phyloP scores from a whole-genome alignment of 1,140 invertebrate species.

The Drosophila murphyi region DNA sequence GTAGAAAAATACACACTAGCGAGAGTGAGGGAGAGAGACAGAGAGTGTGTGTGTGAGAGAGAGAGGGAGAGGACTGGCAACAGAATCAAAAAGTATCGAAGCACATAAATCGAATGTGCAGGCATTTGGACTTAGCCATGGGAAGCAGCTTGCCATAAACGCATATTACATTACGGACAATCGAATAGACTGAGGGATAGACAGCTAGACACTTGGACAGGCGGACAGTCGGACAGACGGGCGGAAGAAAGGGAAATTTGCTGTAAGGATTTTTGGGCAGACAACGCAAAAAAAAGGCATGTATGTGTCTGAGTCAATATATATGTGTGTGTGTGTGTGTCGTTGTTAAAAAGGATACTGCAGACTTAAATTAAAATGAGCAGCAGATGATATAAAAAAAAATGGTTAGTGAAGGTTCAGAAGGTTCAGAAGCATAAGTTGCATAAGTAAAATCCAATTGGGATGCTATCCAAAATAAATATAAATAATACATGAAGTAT shows the following conservation, averaged over 20 bases:
- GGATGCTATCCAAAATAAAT: not conserved
- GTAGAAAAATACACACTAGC: conserved; percentile 49
- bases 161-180: conserved; percentile 54
- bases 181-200: conserved; percentile 49
- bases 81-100: conserved; percentile 64
- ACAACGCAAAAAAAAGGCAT: conserved; percentile 30
- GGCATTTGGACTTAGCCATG: conserved; percentile 32
- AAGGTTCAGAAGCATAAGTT: not conserved
- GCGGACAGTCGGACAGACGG: conserved; percentile 7
- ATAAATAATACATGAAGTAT: not conserved
- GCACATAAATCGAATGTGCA: conserved; percentile 67
- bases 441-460: conserved; percentile 8
- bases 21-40: conserved; percentile 5
- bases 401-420: too few relatives aligned
- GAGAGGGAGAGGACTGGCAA: not conserved
- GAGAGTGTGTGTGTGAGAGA: not conserved
- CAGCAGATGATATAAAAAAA: conserved; percentile 7
- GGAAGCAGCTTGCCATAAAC: conserved; percentile 37
- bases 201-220: conserved; percentile 31
- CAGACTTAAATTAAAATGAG: not conserved
- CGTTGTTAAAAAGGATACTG: not conserved
- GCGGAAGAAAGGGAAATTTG: conserved; percentile 30
- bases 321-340: too few relatives aligned
- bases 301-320: not conserved
- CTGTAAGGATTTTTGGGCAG: conserved; percentile 55